Evolutionary conservation across 1,140 invertebrate species (phyloP), one percentile per base, ranked within the genome.

Genomic region (Trichonephila clavipes): DNA sequence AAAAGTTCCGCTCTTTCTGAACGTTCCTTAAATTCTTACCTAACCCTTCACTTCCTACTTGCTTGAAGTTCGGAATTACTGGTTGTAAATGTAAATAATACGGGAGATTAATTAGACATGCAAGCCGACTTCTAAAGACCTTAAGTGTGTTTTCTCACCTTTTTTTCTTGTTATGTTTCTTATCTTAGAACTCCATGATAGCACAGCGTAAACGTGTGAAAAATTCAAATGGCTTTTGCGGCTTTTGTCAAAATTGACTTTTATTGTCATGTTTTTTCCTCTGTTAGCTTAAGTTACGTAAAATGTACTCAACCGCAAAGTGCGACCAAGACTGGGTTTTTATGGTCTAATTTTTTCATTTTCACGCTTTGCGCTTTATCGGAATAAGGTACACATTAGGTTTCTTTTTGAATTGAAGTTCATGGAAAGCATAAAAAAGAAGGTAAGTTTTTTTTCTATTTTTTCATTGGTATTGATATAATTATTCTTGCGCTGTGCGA

Each of bases 51-150:
- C 40, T 44, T 87, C 61, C 69, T 81, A 61, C 85, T 93, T 88
- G 85, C 66, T 69, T 66, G 28, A 81, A 86, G 44, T 58, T 19
- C 62, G 58, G 85, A 93, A 93, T 88, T 64, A 88, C 85, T 82
- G 66, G 69, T 66, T 93, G 92, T 93, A 93, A 93, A 93, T 93
- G 92, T 93, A 93, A 93, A 93, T 93, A 93, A 93, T 88, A 88
- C 64, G 92, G 51, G 64, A 93, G 92, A 93, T 93, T 93, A 93
- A 93, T 93, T 93, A 93, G 66, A 93, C 85, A 81, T 88, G 92
- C 92, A 86, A 87, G 81, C 90, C n/a, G 62, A 92, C 90, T 85
- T 81, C 34, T 61, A 88, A 93, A 88, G 64, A 93, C 92, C 91
- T 86, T 62, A 62, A 81, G 61, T 44, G 10, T n/a, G 7, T 88